Evolutionary conservation across 2,797 vertebrate genomes (phyloP).

Genomic region (Lithobates sylvaticus): DNA sequence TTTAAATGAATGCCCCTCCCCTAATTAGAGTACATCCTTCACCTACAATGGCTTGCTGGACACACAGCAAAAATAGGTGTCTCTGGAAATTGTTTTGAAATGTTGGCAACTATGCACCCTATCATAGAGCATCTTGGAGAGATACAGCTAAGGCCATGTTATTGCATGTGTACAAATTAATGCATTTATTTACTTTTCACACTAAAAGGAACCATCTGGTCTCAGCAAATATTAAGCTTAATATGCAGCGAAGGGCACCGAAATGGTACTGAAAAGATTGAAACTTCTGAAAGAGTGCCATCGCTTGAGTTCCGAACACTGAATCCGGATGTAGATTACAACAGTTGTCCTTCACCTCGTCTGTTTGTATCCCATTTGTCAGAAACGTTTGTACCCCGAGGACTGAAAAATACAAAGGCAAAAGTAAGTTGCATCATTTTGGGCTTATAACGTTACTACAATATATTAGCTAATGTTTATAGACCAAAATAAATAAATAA

Average conservation of each 20-base stretch:
- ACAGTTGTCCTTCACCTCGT: slow-evolving; percentile 51
- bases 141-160: no score
- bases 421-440: slow-evolving; percentile 44
- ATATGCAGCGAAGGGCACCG: slow-evolving; percentile 61
- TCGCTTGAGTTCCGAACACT: slow-evolving; percentile 29
- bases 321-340: rapidly evolving
- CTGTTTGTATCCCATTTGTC: slow-evolving; percentile 61
- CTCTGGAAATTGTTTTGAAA: no score
- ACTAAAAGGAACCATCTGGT: slow-evolving; percentile 66
- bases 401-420: slow-evolving; percentile 59
- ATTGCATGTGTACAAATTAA: no score
- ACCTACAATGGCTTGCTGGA: no score
- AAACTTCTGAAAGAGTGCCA: not conserved
- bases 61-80: no score
- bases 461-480: no score
- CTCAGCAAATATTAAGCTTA: slow-evolving; percentile 64
- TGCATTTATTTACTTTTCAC: not conserved
- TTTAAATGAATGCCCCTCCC: no score
- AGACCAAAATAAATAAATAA: no score
- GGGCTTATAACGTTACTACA: no score
- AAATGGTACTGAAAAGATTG: slow-evolving; percentile 56
- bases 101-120: no score
- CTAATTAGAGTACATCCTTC: no score
- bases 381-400: slow-evolving; percentile 64
- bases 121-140: no score